Conservation (phyloP, 2,797 vertebrate species). For the Falco berigora region DNA sequence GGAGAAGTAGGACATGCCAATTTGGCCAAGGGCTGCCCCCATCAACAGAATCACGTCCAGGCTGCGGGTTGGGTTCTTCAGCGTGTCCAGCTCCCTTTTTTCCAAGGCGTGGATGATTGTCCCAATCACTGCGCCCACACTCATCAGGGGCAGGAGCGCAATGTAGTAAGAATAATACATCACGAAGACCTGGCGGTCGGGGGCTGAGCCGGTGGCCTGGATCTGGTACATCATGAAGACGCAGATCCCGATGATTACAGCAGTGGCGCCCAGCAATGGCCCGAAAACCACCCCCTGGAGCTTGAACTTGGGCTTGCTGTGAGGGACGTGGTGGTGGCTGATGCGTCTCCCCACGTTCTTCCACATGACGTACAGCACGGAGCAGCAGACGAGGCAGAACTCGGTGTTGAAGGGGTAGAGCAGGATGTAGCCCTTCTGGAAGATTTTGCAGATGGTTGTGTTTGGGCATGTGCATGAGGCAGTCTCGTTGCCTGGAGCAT, state of each 20-base stretch:
- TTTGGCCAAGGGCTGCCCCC: slow-evolving; percentile 80
- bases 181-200: slow-evolving; percentile 67
- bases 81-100: slow-evolving; percentile 69
- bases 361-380: slow-evolving; percentile 90
- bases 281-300: slow-evolving; percentile 73
- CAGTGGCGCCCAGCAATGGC: slow-evolving; percentile 71
- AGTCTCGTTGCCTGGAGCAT: slow-evolving; percentile 32
- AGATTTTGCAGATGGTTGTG: slow-evolving; percentile 68
- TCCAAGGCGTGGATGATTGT: slow-evolving; percentile 78
- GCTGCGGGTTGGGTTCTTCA: slow-evolving; percentile 85
- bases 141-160: slow-evolving; percentile 80
- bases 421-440: slow-evolving; percentile 83
- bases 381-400: slow-evolving; percentile 84
- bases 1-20: slow-evolving; percentile 84
- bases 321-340: neutral
- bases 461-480: slow-evolving; percentile 72
- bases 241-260: slow-evolving; percentile 67
- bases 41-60: slow-evolving; percentile 84
- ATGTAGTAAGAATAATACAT: slow-evolving; percentile 83
- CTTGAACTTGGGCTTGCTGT: slow-evolving; percentile 40
- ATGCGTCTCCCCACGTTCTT: slow-evolving; percentile 84
- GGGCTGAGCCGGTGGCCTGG: slow-evolving; percentile 58
- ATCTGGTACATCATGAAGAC: slow-evolving; percentile 86
- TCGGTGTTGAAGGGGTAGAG: slow-evolving; percentile 90
- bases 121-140: slow-evolving; percentile 72